Percentiles rank a stretch among this genome's conserved stretches.
Conservation (phyloP, 2,113 vertebrate genomes). For the Oryzias curvinotus region DNA sequence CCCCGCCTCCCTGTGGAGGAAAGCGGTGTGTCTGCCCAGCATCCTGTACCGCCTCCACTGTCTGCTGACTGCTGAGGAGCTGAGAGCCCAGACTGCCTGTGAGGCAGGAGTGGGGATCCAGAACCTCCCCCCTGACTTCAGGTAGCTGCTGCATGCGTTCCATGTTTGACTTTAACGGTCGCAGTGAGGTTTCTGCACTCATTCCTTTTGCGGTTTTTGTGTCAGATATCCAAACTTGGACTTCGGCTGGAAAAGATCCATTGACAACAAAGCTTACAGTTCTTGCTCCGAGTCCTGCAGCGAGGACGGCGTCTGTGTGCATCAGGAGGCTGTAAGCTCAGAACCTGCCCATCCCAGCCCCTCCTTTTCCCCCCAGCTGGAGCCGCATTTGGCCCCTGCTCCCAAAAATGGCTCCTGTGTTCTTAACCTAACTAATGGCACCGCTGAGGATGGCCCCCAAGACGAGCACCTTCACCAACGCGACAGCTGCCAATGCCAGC, state of each 20-base stretch:
- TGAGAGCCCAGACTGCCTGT: constrained; percentile 90
- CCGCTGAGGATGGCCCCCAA: constrained; percentile 57
- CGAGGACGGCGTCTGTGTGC: constrained; percentile 80
- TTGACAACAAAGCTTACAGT: constrained; percentile 96
- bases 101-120: constrained; percentile 93
- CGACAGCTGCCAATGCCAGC: constrained; percentile 82
- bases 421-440: constrained; percentile 86
- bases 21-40: constrained; percentile 98
- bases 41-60: constrained; percentile 98
- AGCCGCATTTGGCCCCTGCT: constrained; percentile 46
- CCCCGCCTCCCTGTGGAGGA: constrained; percentile 97
- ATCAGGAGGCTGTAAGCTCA: constrained; percentile 80
- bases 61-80: constrained; percentile 96
- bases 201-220: neutral
- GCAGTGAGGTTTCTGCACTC: no score
- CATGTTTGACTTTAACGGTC: no score
- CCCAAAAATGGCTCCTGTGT: constrained; percentile 68
- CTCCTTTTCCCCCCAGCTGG: constrained; percentile 43
- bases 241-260: constrained; percentile 98
- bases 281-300: constrained; percentile 79
- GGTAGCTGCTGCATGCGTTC: constrained; percentile 63
- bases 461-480: constrained; percentile 74
- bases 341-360: constrained; percentile 80
- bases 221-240: constrained; percentile 96
- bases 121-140: constrained; percentile 91